Percentiles rank a stretch among this genome's conserved stretches.
These are phyloP conservation scores for Glyphotaelius pellucidus DNA, from an alignment of 2,888 invertebrate genomes.

Conservation along the genomic window DNA sequence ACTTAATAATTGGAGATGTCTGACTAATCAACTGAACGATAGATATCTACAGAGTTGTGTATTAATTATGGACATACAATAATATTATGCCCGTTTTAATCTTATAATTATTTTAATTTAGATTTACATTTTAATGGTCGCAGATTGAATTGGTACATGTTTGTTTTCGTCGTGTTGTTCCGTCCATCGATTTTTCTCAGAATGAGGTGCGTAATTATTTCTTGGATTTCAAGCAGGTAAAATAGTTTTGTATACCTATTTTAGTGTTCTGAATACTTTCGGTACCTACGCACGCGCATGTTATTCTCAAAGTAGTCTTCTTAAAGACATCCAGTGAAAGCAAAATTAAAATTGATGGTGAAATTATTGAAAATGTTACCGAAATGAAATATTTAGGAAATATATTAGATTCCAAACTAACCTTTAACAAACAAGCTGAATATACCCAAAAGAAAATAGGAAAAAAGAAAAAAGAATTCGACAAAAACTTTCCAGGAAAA, in stretches of 20 bases:
- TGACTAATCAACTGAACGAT: too few relatives aligned
- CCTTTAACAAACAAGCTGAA: too few relatives aligned
- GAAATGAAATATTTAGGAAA: too few relatives aligned
- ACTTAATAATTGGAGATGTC: too few relatives aligned
- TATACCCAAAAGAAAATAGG: too few relatives aligned
- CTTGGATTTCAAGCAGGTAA: not conserved
- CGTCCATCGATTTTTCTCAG: not conserved
- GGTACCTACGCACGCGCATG: not conserved
- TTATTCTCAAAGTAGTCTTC: not conserved
- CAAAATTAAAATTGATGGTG: too few relatives aligned
- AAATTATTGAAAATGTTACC: too few relatives aligned
- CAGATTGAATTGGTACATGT: not conserved
- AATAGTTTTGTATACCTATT: not conserved
- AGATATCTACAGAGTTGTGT: too few relatives aligned
- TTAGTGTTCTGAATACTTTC: not conserved
- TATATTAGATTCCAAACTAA: too few relatives aligned
- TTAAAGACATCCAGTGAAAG: not conserved
- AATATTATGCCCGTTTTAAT: not conserved
- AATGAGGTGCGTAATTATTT: not conserved
- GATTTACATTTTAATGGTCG: not conserved
- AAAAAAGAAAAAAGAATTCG: too few relatives aligned
- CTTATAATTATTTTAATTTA: not conserved
- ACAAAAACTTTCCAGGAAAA: too few relatives aligned
- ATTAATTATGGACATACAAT: too few relatives aligned
- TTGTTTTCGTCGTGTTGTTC: not conserved